Conservation (phyloP, 2,888 invertebrate genomes). For the Orthonychiurus folsomi region DNA sequence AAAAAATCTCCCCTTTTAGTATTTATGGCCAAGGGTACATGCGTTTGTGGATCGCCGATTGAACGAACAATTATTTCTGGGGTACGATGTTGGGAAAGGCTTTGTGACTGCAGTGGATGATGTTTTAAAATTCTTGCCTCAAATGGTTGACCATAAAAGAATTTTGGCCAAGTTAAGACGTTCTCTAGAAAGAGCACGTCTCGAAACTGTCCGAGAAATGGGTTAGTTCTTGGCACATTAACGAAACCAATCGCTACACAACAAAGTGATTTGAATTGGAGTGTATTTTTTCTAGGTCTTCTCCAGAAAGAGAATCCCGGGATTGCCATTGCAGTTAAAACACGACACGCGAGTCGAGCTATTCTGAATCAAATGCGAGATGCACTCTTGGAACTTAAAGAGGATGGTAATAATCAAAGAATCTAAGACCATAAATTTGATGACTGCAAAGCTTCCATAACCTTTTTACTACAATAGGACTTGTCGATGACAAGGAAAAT, state of each 20-base stretch:
- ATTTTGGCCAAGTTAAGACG: constrained; percentile 42
- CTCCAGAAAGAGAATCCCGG: constrained; percentile 53
- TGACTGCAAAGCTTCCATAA: too few species aligned
- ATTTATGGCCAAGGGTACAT: constrained; percentile 49
- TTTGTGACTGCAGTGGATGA: constrained; percentile 56
- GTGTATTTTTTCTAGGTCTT: constrained; percentile 38
- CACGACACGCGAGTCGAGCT: constrained; percentile 55
- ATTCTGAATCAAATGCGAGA: constrained; percentile 54
- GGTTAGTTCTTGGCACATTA: constrained; percentile 40
- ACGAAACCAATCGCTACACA: background rate
- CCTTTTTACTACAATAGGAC: constrained; percentile 46
- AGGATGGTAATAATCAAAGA: constrained; percentile 46
- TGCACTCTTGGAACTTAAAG: constrained; percentile 50
- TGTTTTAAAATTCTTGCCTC: constrained; percentile 50
- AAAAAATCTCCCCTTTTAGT: constrained; percentile 42
- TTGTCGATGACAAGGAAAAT: constrained; percentile 55
- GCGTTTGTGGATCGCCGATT: constrained; percentile 51
- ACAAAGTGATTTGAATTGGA: background rate
- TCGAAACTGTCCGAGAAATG: constrained; percentile 49
- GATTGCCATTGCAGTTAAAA: constrained; percentile 58
- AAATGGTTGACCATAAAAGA: constrained; percentile 45
- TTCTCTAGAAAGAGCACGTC: constrained; percentile 42
- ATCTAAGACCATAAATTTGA: too few species aligned
- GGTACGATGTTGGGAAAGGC: constrained; percentile 58
- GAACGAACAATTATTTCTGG: constrained; percentile 52